Evolutionary conservation across 2,797 vertebrate species (phyloP), one percentile per base, ranked within the genome.

Genomic region (Sebastiscus albofasciatus): DNA sequence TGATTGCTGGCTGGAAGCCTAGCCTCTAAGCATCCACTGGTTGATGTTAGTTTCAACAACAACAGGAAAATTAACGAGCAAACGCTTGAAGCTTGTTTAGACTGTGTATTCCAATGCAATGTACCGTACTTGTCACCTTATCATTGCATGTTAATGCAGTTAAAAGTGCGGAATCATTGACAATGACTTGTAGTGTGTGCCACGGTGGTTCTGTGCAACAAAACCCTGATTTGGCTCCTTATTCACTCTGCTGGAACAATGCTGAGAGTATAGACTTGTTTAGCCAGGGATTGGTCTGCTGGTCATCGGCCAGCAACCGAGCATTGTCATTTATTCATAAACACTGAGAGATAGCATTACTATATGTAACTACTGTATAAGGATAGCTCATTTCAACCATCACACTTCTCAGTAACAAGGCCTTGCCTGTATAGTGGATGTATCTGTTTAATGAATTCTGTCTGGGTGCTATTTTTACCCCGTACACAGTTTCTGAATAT

Each of bases 401-500:
- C 76, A 74, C 72, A 29, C 77, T 79, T 58, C 75, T 82, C 71
- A 7, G 69, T 79, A 86, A 90, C 87, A 90, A 84, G 82, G 59
- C 71, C 72, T 69, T 33, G 74, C 79, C 62, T 84, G 61, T 80
- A 56, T 49, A 33, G 65, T 72, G 81, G 62, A 82, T 82, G 86
- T 87, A 77, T 88, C 80, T 52, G 5, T 79, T 86, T 77, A 80
- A 82, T 79, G 75, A 81, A 79, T 75, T 88, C 82, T 26, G 76
- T 83, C 84, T 79, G 71, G 75, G 5, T 83, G 85, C 85, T 93
- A 91, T 91, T 90, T 91, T 89, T 90, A 89, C 71, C 69, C 77
- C 2, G 67, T 79, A 75, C 87, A 87, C 89, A 80, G 79, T 56
- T 56, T 90, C 82, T 93, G 89, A 93, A 91, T 94, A 82, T 6